These are phyloP conservation scores for Troides oblongomaculatus DNA, from an alignment of 2,888 invertebrate genomes.

Conservation along the genomic window DNA sequence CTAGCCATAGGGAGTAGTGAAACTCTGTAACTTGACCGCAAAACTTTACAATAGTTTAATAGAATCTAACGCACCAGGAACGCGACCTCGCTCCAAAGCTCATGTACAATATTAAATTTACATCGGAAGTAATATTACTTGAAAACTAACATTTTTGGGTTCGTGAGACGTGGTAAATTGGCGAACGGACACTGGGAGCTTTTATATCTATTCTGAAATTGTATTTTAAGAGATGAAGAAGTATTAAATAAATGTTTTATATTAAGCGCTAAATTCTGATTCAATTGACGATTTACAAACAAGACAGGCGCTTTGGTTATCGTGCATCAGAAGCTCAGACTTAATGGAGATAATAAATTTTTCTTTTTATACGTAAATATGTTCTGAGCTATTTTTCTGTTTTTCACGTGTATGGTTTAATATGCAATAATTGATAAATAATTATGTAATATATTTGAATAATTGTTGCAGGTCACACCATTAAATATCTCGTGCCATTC, in stretches of 20 bases:
- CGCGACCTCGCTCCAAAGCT: constrained; percentile 15
- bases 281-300: no score
- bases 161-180: neutral
- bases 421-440: no score
- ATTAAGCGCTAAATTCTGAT: no score
- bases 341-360: no score
- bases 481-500: neutral
- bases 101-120: constrained; percentile 16
- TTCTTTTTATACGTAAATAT: no score
- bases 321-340: no score
- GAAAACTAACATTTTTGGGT: neutral
- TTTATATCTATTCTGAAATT: no score
- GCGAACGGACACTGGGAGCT: neutral
- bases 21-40: constrained; percentile 26
- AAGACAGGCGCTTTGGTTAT: no score
- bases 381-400: no score
- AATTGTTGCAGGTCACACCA: constrained; percentile 23
- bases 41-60: constrained; percentile 28
- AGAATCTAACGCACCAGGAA: constrained; percentile 19
- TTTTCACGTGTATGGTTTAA: no score
- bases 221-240: no score
- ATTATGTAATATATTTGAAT: neutral
- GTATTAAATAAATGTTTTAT: no score
- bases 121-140: constrained; percentile 6
- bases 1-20: constrained; percentile 11